Evolutionary conservation across 2,797 vertebrate species (phyloP).

Genomic region (Myotis daubentonii): DNA sequence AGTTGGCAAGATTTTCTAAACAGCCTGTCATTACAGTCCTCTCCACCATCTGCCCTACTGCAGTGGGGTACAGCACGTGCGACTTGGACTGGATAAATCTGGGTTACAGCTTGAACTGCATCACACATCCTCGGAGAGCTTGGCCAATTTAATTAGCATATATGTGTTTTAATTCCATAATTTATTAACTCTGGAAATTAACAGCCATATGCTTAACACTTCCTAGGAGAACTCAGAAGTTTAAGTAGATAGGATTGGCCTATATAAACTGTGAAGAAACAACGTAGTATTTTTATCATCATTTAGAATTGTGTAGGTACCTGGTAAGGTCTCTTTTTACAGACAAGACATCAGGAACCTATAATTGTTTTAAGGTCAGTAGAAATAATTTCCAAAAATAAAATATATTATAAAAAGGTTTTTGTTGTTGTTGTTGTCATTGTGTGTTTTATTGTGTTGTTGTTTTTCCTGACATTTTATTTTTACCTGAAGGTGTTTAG

Average conservation of each 20-base stretch:
- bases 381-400: neutral
- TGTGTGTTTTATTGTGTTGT: no score
- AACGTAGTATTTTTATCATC: neutral
- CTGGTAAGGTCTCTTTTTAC: neutral
- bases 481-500: neutral
- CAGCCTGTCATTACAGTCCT: neutral
- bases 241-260: neutral
- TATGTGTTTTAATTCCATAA: neutral
- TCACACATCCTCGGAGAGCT: neutral
- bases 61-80: neutral
- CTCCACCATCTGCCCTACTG: conserved; percentile 2
- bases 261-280: neutral
- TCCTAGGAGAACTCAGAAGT: neutral
- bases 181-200: neutral
- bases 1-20: conserved; percentile 12
- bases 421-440: neutral
- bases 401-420: neutral
- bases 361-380: neutral
- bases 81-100: conserved; percentile 21
- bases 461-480: neutral
- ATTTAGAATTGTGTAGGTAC: neutral
- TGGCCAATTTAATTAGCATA: conserved; percentile 33
- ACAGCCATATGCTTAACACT: neutral
- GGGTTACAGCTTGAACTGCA: conserved; percentile 7
- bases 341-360: neutral